Conservation (phyloP, 2,113 vertebrate genomes). For the Cinclus mexicanus region DNA sequence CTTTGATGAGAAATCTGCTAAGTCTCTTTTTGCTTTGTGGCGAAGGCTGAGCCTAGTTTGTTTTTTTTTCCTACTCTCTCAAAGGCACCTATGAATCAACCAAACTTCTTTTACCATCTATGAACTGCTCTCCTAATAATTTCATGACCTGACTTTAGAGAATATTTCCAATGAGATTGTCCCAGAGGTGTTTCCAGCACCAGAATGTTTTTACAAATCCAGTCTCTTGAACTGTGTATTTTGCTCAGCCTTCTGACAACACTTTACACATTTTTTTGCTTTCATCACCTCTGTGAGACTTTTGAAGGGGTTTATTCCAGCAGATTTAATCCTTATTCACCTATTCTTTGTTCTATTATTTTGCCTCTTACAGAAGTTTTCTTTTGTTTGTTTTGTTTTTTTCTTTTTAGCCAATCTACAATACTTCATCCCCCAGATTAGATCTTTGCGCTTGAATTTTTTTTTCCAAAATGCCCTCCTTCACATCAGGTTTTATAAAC, state of each 20-base stretch:
- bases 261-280: neutral
- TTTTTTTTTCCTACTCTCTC: neutral
- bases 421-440: neutral
- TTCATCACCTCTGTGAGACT: neutral
- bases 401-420: neutral
- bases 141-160: neutral
- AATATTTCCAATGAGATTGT: neutral
- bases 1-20: conserved; percentile 59
- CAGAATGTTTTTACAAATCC: conserved; percentile 2
- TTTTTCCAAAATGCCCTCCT: neutral
- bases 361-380: neutral
- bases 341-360: neutral
- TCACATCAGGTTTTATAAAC: neutral
- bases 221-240: neutral
- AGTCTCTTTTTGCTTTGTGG: conserved; percentile 37
- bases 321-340: neutral
- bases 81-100: neutral
- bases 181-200: neutral
- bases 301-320: neutral
- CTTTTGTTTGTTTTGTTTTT: neutral
- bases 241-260: conserved; percentile 1
- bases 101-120: neutral
- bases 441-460: neutral
- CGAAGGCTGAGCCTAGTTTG: neutral
- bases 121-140: neutral